Base-by-base conservation (phyloP, 2,113 vertebrate genomes). In the Rhinopomastus cyanomelas region DNA sequence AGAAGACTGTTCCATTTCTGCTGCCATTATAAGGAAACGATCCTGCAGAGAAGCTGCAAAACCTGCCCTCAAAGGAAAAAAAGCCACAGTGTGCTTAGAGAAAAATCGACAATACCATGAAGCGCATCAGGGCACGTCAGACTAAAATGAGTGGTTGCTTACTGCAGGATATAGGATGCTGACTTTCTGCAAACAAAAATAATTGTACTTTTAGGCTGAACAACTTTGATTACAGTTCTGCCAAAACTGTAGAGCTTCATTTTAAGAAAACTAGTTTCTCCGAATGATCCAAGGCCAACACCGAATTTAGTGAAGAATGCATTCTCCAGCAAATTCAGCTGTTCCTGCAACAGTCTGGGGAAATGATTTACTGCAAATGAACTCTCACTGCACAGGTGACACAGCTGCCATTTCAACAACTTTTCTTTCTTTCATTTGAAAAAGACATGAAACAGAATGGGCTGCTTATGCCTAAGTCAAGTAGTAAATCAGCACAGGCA, bases 11-110 rank as follows among this genome's bases (percentile, higher is more conserved):
- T 99, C 99, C 98, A 99, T 99, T 97, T 99, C 99, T 36, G 99
- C 99, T 42, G 98, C 99, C 99, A 99, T 99, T 30, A 99, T 97
- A 90, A 99, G 96, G 95, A 99, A 99, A 49, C 99, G 97, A 96
- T 99, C 99, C 93, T 99, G 99, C 42, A 98, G 98, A 49, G 98
- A 99, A 26, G 98, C 98, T 39, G 98, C 97, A 94, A 98, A 98
- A 66, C 98, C 99, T 99, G 95, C 16, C 69, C 94, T 85, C 93
- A 30, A 79, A 34, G 16, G 52, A 51, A 39, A 39, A 34, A 29
- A 8, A 37, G 4, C 0, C 4, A 44, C 14, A 56, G 3, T 8
- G 23, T 51, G 20, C 52, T 83, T 83, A 11, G 48, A 52, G 57
- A 83, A 81, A n/a, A 81, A 61, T 1, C 39, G 3, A 49, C 9